phyloP scores from a whole-genome alignment of 2,113 vertebrate species.

The Sylvietta virens region DNA sequence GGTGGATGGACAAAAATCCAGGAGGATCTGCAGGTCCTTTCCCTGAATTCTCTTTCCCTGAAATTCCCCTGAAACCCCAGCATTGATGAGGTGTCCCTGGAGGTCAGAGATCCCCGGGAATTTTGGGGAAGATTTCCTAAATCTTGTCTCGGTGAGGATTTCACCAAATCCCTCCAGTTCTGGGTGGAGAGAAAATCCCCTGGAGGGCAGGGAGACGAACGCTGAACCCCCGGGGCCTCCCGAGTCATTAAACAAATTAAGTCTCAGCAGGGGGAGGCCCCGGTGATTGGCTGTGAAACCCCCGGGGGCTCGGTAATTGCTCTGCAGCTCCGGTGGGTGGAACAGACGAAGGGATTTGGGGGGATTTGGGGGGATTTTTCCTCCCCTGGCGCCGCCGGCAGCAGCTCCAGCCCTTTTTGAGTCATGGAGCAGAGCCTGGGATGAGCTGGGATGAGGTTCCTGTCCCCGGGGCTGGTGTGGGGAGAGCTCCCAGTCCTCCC shows the following conservation, averaged over 20 bases:
- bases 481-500: not conserved
- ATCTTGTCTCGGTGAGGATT: not conserved
- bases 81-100: accelerated
- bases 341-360: not conserved
- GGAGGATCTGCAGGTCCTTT: not conserved
- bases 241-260: conserved; percentile 40
- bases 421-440: not conserved
- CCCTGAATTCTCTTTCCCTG: too few species aligned
- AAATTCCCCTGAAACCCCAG: too few species aligned
- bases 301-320: not conserved
- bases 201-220: not conserved
- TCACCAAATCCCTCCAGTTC: not conserved
- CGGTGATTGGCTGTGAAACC: conserved; percentile 19
- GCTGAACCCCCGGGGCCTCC: not conserved
- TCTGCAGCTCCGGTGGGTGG: not conserved
- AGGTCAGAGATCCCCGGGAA: not conserved
- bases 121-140: not conserved
- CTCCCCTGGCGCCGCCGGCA: accelerated
- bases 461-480: not conserved
- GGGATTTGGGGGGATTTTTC: not conserved
- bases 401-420: not conserved
- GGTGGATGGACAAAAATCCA: not conserved
- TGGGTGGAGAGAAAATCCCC: not conserved
- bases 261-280: not conserved
- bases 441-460: not conserved